phyloP scores from a whole-genome alignment of 2,797 vertebrate species.

The Pipistrellus kuhlii region DNA sequence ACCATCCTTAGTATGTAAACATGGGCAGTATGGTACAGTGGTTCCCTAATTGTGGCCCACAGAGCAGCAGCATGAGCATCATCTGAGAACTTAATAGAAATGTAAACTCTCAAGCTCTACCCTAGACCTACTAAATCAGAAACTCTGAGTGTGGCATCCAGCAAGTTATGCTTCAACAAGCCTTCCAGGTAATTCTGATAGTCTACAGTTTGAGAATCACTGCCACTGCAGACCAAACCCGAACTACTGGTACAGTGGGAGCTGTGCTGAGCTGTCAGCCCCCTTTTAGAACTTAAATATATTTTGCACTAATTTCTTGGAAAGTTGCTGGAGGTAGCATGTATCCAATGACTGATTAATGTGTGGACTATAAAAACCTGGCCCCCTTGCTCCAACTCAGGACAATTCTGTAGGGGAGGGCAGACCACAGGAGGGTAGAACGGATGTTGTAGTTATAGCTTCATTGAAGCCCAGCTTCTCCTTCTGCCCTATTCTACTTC shows the following conservation, averaged over 20 bases:
- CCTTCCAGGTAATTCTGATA: not conserved
- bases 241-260: not conserved
- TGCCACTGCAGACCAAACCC: not conserved
- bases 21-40: not conserved
- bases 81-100: constrained; percentile 35
- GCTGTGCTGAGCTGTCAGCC: not conserved
- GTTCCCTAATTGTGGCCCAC: constrained; percentile 11
- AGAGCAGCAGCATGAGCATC: not conserved
- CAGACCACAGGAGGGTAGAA: not conserved
- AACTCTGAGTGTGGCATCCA: not conserved
- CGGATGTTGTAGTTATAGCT: not conserved
- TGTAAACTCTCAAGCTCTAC: not conserved
- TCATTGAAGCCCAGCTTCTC: not conserved
- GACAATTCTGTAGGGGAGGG: not conserved
- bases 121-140: constrained; percentile 1
- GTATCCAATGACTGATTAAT: not conserved
- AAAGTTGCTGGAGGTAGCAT: not conserved
- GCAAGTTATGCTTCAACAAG: not conserved
- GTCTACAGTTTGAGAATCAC: not conserved
- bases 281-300: not conserved
- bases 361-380: not conserved
- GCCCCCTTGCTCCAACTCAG: not conserved
- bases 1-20: not conserved
- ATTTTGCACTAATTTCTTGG: not conserved
- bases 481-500: not conserved